phyloP scores from a whole-genome alignment of 1,140 invertebrate genomes.

The Heterodera schachtii region DNA sequence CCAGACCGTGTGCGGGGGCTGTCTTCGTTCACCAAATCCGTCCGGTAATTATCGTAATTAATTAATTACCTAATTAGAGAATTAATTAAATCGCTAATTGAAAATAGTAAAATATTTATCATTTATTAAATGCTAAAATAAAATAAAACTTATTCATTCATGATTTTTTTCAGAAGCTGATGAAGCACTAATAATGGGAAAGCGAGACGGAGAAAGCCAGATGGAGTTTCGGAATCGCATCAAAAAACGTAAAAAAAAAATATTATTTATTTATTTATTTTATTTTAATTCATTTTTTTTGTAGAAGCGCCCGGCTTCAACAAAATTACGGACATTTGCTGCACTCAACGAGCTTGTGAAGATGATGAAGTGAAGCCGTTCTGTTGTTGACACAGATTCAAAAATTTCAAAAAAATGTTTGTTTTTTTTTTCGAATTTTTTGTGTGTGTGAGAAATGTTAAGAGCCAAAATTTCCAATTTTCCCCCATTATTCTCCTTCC shows the following conservation, averaged over 20 bases:
- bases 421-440: not conserved
- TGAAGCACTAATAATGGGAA: slow-evolving; percentile 1
- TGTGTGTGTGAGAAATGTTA: not conserved
- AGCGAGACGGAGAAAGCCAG: slow-evolving; percentile 4
- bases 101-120: not conserved
- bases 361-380: slow-evolving; percentile 26
- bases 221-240: not conserved
- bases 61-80: slow-evolving; percentile 8
- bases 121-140: not conserved
- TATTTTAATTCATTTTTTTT: not conserved
- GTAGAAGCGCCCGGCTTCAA: slow-evolving; percentile 4
- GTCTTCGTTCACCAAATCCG: slow-evolving; percentile 11
- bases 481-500: too few relatives aligned
- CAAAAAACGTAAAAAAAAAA: slow-evolving; percentile 17
- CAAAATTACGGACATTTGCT: slow-evolving; percentile 29
- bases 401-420: not conserved
- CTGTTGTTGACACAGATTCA: slow-evolving; percentile 23
- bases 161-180: slow-evolving; percentile 10
- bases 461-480: too few relatives aligned
- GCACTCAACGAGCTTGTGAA: slow-evolving; percentile 21
- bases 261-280: not conserved
- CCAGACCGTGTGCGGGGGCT: slow-evolving; percentile 26
- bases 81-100: not conserved
- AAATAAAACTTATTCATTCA: not conserved
- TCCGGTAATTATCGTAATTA: slow-evolving; percentile 1